Conservation (phyloP, 2,888 invertebrate species). For the Cerastoderma edule region DNA sequence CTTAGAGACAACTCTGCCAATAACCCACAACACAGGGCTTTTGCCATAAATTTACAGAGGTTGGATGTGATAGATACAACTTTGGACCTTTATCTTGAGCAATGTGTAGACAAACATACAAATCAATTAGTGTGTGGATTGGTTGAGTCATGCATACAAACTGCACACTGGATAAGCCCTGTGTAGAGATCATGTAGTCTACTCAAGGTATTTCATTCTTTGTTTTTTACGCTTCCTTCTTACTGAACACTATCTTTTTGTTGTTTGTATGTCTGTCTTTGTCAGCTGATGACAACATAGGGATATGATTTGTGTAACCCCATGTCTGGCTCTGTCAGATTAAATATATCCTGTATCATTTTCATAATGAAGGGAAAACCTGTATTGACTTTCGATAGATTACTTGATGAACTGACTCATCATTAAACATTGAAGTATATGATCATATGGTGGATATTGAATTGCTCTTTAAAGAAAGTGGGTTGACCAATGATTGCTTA, state of each 20-base stretch:
- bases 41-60: neutral
- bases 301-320: no score
- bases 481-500: no score
- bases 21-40: neutral
- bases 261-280: no score
- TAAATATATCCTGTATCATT: no score
- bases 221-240: neutral
- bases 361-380: no score
- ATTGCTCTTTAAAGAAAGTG: no score
- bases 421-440: no score
- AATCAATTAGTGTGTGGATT: neutral
- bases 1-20: neutral
- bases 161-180: neutral
- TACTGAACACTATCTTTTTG: neutral
- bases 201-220: neutral
- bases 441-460: no score
- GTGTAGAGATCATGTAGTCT: neutral
- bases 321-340: no score
- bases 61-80: neutral
- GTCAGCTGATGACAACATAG: no score
- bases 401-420: no score
- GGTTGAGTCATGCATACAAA: slow-evolving; percentile 3
- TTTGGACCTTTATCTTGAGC: neutral
- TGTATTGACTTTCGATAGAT: no score
- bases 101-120: neutral